Conservation (phyloP, 1,140 invertebrate genomes). For the Drosophila lowei region DNA sequence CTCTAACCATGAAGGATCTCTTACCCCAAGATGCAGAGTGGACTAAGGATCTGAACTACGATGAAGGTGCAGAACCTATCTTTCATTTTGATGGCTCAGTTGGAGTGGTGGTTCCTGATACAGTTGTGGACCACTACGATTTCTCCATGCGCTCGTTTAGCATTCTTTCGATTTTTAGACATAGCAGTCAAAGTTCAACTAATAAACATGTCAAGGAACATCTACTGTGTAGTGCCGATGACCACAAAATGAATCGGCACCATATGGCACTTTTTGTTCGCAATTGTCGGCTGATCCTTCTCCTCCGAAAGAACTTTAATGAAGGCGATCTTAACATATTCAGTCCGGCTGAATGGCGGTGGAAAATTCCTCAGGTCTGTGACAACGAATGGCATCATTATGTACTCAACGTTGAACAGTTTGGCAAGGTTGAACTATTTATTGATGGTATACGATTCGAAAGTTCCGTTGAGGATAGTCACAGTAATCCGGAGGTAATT, state of each 20-base stretch:
- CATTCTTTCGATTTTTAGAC: slow-evolving; percentile 93
- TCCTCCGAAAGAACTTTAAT: slow-evolving; percentile 95
- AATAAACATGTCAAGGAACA: slow-evolving; percentile 97
- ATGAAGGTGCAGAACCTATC: slow-evolving; percentile 96
- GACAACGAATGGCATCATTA: slow-evolving; percentile 99
- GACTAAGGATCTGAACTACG: slow-evolving; percentile 93
- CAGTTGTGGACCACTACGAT: slow-evolving; percentile 84
- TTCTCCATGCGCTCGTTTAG: slow-evolving; percentile 88
- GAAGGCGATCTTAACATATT: slow-evolving; percentile 97
- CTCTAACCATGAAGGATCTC: slow-evolving; percentile 87
- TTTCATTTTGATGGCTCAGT: slow-evolving; percentile 97
- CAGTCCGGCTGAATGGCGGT: slow-evolving; percentile 98
- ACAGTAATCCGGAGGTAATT: slow-evolving; percentile 95
- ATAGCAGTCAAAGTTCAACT: slow-evolving; percentile 81
- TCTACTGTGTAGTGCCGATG: slow-evolving; percentile 97
- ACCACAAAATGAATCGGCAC: slow-evolving; percentile 99
- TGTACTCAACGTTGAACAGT: slow-evolving; percentile 95
- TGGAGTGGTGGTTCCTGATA: slow-evolving; percentile 92
- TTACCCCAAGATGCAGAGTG: slow-evolving; percentile 93
- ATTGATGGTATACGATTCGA: slow-evolving; percentile 94
- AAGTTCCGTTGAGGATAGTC: slow-evolving; percentile 87
- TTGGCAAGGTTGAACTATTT: slow-evolving; percentile 93
- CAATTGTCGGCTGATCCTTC: slow-evolving; percentile 96
- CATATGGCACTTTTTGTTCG: slow-evolving; percentile 98
- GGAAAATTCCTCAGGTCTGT: slow-evolving; percentile 95